These are phyloP conservation scores for Venusia cambrica DNA, from an alignment of 2,888 invertebrate species.

Conservation along the genomic window DNA sequence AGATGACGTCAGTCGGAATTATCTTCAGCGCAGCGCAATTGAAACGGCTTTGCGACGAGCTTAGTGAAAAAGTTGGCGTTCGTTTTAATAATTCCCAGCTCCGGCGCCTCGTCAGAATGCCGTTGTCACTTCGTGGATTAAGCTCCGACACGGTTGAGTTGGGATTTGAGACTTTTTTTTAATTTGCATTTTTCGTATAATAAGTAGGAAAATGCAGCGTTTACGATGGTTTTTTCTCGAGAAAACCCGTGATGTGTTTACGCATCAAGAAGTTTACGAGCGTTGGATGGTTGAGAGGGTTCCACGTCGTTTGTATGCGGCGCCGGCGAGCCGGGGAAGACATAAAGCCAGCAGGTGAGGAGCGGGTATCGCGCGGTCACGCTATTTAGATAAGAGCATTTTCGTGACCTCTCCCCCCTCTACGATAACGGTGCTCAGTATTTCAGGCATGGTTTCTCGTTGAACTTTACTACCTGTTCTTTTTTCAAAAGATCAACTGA, in stretches of 20 bases:
- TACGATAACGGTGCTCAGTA: constrained; percentile 52
- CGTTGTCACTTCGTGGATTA: constrained; percentile 81
- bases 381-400: constrained; percentile 75
- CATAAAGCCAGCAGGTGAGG: constrained; percentile 73
- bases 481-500: constrained; percentile 18
- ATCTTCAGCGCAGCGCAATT: constrained; percentile 81
- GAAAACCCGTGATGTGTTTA: constrained; percentile 46
- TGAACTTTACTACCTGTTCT: constrained; percentile 27
- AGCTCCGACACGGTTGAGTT: constrained; percentile 79
- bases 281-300: constrained; percentile 53
- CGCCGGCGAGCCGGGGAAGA: constrained; percentile 63
- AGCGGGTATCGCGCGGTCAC: constrained; percentile 70
- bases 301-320: constrained; percentile 69
- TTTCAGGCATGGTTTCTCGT: constrained; percentile 45
- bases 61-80: constrained; percentile 81
- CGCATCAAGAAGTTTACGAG: constrained; percentile 57
- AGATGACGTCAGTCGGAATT: constrained; percentile 81
- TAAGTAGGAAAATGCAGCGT: constrained; percentile 54
- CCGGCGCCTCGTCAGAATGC: constrained; percentile 81
- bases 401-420: constrained; percentile 59
- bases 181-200: constrained; percentile 74
- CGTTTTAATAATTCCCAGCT: constrained; percentile 81
- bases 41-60: constrained; percentile 81
- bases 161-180: constrained; percentile 79
- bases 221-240: constrained; percentile 40